Percentiles rank a stretch among this genome's conserved stretches.
These are phyloP conservation scores for Nymphalis polychloros DNA, from an alignment of 2,888 invertebrate species.

Conservation along the genomic window DNA sequence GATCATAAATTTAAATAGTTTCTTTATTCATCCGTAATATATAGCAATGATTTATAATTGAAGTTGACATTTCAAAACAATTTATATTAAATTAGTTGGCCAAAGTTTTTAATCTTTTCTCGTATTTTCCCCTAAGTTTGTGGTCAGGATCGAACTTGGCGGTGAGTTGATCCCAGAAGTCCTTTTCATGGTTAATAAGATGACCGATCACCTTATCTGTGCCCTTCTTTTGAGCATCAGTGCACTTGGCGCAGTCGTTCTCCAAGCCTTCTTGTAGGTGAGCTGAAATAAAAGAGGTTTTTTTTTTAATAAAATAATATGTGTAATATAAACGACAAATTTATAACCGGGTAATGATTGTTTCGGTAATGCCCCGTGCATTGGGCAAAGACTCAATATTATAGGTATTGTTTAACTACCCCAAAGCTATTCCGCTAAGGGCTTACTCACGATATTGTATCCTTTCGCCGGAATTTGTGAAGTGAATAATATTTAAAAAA, in stretches of 20 bases:
- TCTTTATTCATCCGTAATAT: constrained; percentile 11
- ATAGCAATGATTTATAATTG: not conserved
- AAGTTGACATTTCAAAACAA: not conserved
- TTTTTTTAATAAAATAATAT: too few species aligned
- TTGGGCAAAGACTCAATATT: too few species aligned
- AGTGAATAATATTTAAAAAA: too few species aligned
- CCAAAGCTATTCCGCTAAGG: too few species aligned
- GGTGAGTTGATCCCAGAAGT: constrained; percentile 58
- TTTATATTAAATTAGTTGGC: not conserved
- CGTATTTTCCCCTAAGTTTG: constrained; percentile 58
- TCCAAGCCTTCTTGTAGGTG: constrained; percentile 59
- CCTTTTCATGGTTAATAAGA: constrained; percentile 53
- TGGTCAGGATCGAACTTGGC: constrained; percentile 63
- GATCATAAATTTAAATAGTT: constrained; percentile 6
- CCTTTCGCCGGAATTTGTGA: too few species aligned
- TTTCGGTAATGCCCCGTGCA: too few species aligned
- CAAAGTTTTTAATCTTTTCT: constrained; percentile 46
- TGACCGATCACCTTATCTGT: constrained; percentile 51
- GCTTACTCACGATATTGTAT: too few species aligned
- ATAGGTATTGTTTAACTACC: too few species aligned
- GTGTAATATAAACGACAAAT: too few species aligned
- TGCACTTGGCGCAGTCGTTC: constrained; percentile 56
- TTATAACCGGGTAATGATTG: too few species aligned
- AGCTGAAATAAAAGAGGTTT: constrained; percentile 45
- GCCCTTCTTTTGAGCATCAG: constrained; percentile 46